Conservation (phyloP, 35 echinoderm and acorn worm genomes). For the Apostichopus japonicus region DNA sequence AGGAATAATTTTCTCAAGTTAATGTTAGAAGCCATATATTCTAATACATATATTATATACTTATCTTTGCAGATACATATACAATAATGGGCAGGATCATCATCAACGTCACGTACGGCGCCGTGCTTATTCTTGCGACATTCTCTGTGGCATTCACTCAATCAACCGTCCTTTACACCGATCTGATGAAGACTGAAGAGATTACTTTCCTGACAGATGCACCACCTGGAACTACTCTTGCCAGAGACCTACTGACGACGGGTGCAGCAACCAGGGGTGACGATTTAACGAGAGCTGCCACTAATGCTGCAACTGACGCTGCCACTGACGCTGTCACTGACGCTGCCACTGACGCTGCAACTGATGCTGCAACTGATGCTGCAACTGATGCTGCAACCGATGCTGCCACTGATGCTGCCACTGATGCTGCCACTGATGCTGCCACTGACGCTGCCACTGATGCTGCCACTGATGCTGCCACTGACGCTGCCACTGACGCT, state of each 20-base stretch:
- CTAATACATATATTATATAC: neutral
- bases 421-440: neutral
- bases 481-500: too few relatives aligned
- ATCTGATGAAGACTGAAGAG: neutral
- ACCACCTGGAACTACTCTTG: too few relatives aligned
- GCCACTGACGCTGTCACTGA: neutral
- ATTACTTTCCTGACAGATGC: too few relatives aligned
- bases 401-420: too few relatives aligned
- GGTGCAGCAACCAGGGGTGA: too few relatives aligned
- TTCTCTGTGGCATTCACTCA: neutral
- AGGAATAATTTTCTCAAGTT: neutral
- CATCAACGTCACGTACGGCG: neutral
- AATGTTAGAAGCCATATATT: neutral
- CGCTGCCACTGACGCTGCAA: neutral
- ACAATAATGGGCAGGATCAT: neutral
- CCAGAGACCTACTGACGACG: too few relatives aligned
- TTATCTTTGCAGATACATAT: neutral
- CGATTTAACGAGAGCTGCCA: neutral
- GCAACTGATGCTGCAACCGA: neutral
- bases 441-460: neutral
- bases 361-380: neutral
- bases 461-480: neutral
- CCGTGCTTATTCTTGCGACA: neutral
- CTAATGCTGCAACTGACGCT: neutral
- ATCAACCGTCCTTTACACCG: neutral